phyloP scores from a whole-genome alignment of 2,113 vertebrate species.

The Corythoichthys haematopterus region DNA sequence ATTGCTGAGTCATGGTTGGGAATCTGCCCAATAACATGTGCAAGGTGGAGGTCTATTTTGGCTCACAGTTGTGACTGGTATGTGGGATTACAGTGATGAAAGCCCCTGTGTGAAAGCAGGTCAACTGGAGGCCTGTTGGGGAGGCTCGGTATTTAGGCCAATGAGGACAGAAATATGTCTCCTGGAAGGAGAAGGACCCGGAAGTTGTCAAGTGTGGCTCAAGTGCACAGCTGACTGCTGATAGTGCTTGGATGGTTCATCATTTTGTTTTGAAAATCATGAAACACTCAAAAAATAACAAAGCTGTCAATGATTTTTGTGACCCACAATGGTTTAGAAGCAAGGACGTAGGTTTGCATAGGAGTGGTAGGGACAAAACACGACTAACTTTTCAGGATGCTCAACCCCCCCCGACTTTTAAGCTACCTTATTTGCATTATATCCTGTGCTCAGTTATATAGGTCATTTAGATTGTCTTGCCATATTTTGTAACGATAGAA shows the following conservation, averaged over 20 bases:
- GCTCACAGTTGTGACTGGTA: conserved; percentile 61
- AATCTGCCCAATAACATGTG: conserved; percentile 41
- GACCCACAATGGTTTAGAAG: no score
- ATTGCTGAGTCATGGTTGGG: conserved; percentile 56
- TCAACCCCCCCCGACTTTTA: no score
- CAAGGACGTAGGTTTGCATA: no score
- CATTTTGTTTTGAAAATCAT: background rate
- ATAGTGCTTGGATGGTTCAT: conserved; percentile 25
- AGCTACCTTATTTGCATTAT: no score
- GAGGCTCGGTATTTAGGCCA: conserved; percentile 55
- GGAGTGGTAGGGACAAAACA: no score
- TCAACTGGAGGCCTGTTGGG: conserved; percentile 53
- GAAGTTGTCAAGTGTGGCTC: conserved; percentile 27
- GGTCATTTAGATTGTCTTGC: no score
- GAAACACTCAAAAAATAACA: no score
- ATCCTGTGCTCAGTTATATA: no score
- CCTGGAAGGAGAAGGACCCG: conserved; percentile 23
- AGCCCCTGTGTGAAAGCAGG: conserved; percentile 64
- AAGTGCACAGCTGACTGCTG: conserved; percentile 20
- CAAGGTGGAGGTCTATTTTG: conserved; percentile 62
- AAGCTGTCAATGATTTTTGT: no score
- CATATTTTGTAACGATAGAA: no score
- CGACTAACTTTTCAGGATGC: no score
- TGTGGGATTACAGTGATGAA: conserved; percentile 56
- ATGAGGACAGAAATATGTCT: conserved; percentile 29